Conservation (phyloP, 2,797 vertebrate genomes). For the Tympanoctomys barrerae region DNA sequence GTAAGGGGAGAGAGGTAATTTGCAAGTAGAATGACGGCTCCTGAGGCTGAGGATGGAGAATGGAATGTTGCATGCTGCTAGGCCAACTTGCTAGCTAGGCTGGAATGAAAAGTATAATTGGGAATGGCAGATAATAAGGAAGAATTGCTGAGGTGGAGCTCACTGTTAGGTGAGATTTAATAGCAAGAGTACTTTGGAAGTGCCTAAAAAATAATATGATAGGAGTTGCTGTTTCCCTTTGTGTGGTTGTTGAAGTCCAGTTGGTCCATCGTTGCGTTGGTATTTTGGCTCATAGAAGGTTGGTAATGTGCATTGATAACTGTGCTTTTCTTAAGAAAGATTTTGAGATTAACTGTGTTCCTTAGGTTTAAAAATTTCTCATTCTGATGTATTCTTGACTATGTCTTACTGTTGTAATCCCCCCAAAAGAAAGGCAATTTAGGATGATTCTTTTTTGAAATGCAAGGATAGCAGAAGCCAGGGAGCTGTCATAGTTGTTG, state of each 20-base stretch:
- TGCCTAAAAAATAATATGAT: not conserved
- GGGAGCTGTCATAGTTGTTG: constrained; percentile 71
- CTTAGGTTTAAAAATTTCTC: constrained; percentile 56
- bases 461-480: constrained; percentile 52
- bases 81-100: not conserved
- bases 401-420: constrained; percentile 46
- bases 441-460: constrained; percentile 66
- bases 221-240: constrained; percentile 49
- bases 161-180: constrained; percentile 38
- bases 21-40: not conserved
- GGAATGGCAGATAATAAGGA: constrained; percentile 29
- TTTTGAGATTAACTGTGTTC: constrained; percentile 71
- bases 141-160: not conserved
- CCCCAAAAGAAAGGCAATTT: constrained; percentile 6
- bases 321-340: constrained; percentile 40
- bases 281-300: constrained; percentile 45
- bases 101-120: not conserved
- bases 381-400: constrained; percentile 30
- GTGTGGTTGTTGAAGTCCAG: constrained; percentile 34
- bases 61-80: not conserved
- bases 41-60: not conserved
- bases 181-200: constrained; percentile 43
- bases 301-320: constrained; percentile 28
- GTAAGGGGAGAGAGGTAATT: not conserved
- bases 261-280: constrained; percentile 9